A percentile compares a stretch with the other conserved stretches of the same genome.
phyloP scores from a whole-genome alignment of 92 coral and sea anemone species.

The Hydrozoanthus gracilis region DNA sequence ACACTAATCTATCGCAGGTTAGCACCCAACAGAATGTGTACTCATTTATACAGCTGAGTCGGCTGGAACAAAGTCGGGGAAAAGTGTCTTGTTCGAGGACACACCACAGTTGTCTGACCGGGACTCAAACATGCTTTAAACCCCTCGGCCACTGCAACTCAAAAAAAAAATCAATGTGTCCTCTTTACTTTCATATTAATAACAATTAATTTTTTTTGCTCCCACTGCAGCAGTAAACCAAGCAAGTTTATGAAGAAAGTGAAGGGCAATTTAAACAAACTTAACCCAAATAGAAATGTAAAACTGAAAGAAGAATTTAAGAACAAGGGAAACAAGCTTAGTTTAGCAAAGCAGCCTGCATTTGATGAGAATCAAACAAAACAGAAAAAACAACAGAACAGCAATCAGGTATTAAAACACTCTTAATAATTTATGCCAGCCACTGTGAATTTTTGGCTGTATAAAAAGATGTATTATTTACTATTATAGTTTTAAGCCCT shows the following conservation, averaged over 20 bases:
- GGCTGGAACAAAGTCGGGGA: too few species aligned
- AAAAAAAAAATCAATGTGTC: too few species aligned
- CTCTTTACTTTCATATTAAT: background rate
- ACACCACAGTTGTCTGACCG: too few species aligned
- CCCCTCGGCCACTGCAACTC: too few species aligned
- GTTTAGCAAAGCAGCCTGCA: background rate
- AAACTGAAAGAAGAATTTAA: conserved; percentile 10
- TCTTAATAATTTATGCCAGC: background rate
- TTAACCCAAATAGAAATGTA: background rate
- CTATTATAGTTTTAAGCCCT: too few species aligned
- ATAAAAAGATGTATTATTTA: background rate
- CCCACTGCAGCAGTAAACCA: conserved; percentile 9
- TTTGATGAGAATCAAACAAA: conserved; percentile 8
- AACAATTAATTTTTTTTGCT: background rate
- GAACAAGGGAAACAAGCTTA: background rate
- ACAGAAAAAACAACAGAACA: background rate
- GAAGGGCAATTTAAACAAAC: background rate
- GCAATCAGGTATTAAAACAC: background rate
- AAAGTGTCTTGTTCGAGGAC: too few species aligned
- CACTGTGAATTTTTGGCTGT: background rate
- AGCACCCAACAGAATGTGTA: too few species aligned
- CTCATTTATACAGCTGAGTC: too few species aligned
- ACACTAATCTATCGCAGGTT: too few species aligned
- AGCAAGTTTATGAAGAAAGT: conserved; percentile 30
- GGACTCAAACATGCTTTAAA: too few species aligned